phyloP scores from a whole-genome alignment of 2,888 invertebrate species.

The Ophion costatus region DNA sequence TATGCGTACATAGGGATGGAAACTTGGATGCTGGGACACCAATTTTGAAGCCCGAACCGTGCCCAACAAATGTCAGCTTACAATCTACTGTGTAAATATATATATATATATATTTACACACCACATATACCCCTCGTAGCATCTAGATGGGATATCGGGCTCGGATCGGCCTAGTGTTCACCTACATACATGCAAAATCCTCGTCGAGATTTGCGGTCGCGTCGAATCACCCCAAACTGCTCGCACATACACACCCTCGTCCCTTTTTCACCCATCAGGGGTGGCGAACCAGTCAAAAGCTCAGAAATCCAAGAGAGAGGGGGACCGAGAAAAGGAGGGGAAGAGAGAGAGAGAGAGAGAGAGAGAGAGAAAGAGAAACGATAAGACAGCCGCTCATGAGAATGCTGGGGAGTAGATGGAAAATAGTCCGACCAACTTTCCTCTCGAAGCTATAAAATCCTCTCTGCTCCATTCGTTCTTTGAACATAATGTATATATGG shows the following conservation, averaged over 20 bases:
- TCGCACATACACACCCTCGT: conserved; percentile 25
- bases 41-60: conserved; percentile 24
- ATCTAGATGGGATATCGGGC: neutral
- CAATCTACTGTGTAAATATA: neutral
- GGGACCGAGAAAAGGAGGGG: neutral
- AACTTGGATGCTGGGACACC: conserved; percentile 19
- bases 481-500: conserved; percentile 16
- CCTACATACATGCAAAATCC: conserved; percentile 50
- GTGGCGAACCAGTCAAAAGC: conserved; percentile 26
- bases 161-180: conserved; percentile 15
- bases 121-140: neutral
- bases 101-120: conserved; percentile 6
- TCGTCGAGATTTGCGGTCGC: conserved; percentile 51
- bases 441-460: conserved; percentile 55
- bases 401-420: conserved; percentile 32
- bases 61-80: neutral
- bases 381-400: conserved; percentile 32
- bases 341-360: neutral
- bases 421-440: conserved; percentile 51
- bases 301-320: neutral
- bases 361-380: neutral
- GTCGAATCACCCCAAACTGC: conserved; percentile 36
- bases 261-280: conserved; percentile 13
- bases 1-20: neutral
- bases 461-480: conserved; percentile 41